A percentile compares a stretch with the other conserved stretches of the same genome.
These are phyloP conservation scores for Marmota monax DNA, from an alignment of 2,113 vertebrate genomes.

Conservation along the genomic window DNA sequence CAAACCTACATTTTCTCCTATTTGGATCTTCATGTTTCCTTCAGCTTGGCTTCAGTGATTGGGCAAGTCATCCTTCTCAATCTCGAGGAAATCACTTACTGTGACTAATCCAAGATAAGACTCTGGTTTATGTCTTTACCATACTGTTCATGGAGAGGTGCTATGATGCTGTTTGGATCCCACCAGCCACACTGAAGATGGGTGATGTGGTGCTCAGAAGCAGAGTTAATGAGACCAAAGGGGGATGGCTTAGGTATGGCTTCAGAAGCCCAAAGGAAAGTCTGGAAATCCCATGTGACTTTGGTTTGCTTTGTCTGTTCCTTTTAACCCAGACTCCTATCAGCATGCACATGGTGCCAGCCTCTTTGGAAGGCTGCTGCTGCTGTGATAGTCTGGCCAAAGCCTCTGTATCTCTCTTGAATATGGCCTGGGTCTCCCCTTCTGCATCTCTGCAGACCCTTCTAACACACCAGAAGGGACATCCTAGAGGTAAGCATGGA, in stretches of 20 bases:
- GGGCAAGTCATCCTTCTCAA: background rate
- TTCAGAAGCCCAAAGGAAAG: background rate
- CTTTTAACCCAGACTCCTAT: background rate
- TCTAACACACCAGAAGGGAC: background rate
- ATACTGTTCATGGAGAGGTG: background rate
- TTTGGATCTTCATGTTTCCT: background rate
- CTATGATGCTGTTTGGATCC: rapidly evolving
- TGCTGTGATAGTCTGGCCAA: background rate
- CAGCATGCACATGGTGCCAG: too few relatives aligned
- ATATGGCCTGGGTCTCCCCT: too few relatives aligned
- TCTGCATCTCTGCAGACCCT: background rate
- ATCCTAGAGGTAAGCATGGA: background rate
- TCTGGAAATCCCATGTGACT: background rate
- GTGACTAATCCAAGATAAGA: background rate
- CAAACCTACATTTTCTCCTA: background rate
- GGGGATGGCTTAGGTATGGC: too few relatives aligned
- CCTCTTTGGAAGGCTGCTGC: background rate
- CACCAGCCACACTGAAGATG: background rate
- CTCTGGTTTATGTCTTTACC: background rate
- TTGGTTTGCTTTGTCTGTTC: background rate
- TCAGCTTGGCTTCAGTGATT: background rate
- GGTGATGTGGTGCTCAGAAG: background rate
- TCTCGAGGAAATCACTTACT: background rate
- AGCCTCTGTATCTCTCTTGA: background rate
- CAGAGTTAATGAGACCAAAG: background rate